Evolutionary conservation across 2,888 invertebrate genomes (phyloP).

Genomic region (Keiferia lycopersicella): DNA sequence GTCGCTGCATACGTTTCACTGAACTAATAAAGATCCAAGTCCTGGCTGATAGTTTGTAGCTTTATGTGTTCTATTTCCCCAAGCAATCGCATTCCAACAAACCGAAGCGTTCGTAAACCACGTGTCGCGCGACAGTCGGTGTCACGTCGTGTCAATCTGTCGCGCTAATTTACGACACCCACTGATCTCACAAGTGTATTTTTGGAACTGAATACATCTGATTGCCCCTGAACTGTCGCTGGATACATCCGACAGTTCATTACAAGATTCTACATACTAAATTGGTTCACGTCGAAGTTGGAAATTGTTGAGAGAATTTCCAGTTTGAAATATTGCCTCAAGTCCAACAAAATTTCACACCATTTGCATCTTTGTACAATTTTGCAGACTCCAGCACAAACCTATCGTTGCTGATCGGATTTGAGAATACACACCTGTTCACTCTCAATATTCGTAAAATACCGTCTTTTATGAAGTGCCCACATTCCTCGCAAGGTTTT

Average conservation of each 20-base stretch:
- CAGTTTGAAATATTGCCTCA: not conserved
- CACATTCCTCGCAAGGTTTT: conserved; percentile 14
- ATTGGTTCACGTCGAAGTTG: not conserved
- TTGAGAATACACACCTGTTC: conserved; percentile 37
- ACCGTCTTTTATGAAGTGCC: conserved; percentile 33
- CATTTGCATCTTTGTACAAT: conserved; percentile 4
- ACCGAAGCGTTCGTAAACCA: conserved; percentile 8
- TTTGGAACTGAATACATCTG: conserved; percentile 40
- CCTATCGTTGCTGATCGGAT: conserved; percentile 33
- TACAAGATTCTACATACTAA: not conserved
- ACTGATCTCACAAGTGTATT: conserved; percentile 37
- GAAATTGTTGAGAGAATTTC: not conserved
- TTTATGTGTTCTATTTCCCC: not conserved
- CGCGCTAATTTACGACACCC: conserved; percentile 54
- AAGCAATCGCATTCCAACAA: conserved; percentile 40
- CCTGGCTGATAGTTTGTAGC: conserved; percentile 8
- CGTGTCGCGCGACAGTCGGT: conserved; percentile 30
- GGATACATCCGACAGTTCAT: conserved; percentile 10
- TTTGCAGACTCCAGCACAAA: conserved; percentile 20
- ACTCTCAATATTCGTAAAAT: conserved; percentile 21
- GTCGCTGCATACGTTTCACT: not conserved
- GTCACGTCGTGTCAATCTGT: conserved; percentile 50
- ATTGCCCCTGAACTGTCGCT: conserved; percentile 31
- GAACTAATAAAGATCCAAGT: conserved; percentile 25
- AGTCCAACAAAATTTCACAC: conserved; percentile 17